Evolutionary conservation across 1,140 invertebrate genomes (phyloP).

Genomic region (Musca domestica): DNA sequence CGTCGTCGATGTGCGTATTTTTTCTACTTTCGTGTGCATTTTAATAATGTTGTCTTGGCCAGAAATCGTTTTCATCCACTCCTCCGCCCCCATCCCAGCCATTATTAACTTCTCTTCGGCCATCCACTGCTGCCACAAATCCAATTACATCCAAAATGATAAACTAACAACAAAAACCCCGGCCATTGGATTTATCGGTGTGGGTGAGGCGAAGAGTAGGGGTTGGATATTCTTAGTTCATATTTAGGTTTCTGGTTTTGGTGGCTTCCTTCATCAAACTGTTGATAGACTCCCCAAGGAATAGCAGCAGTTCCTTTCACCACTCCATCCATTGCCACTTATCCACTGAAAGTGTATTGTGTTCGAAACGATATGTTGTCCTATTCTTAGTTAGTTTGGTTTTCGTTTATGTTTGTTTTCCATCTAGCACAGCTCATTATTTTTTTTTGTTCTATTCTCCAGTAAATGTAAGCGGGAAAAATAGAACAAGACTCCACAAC

Average conservation of each 20-base stretch:
- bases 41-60: too few species aligned
- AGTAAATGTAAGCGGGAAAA: not conserved
- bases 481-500: not conserved
- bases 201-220: not conserved
- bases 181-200: not conserved
- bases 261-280: conserved; percentile 17
- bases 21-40: too few species aligned
- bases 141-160: conserved; percentile 26
- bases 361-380: conserved; percentile 1
- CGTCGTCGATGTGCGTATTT: too few species aligned
- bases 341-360: not conserved
- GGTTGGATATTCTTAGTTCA: not conserved
- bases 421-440: conserved; percentile 23
- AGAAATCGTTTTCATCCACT: too few species aligned
- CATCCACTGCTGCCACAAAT: conserved; percentile 12
- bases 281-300: conserved; percentile 26
- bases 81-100: too few species aligned
- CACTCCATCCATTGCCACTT: not conserved
- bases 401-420: conserved; percentile 9
- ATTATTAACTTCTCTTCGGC: too few species aligned
- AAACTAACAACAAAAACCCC: conserved; percentile 5
- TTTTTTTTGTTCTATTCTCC: conserved; percentile 21
- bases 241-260: not conserved
- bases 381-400: not conserved
- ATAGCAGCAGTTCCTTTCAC: not conserved